Conservation (phyloP, 2,888 invertebrate species). For the Tortrix viridana region DNA sequence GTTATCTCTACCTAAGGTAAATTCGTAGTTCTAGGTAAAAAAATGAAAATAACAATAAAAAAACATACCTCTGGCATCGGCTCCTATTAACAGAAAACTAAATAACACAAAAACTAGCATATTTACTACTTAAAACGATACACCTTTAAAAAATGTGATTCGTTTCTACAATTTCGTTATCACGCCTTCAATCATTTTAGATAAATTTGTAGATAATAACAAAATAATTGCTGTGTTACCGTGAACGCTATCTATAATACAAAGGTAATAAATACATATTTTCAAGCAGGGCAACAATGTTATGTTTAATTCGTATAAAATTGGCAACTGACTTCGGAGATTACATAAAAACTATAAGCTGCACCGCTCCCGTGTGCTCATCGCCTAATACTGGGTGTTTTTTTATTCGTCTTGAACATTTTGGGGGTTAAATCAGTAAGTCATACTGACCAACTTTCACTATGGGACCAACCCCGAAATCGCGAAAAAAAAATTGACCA, state of each 20-base stretch:
- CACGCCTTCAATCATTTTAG: constrained; percentile 4
- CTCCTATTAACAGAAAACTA: constrained; percentile 18
- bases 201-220: constrained; percentile 20
- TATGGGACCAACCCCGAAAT: too few relatives aligned
- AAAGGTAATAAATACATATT: neutral
- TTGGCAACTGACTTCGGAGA: too few relatives aligned
- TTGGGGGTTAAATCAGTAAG: too few relatives aligned
- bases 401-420: too few relatives aligned
- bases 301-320: neutral
- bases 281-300: neutral
- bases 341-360: too few relatives aligned
- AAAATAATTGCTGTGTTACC: constrained; percentile 8
- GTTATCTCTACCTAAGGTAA: neutral
- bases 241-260: constrained; percentile 2
- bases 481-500: too few relatives aligned
- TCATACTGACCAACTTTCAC: too few relatives aligned
- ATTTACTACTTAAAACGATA: neutral
- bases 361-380: too few relatives aligned
- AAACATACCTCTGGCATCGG: constrained; percentile 27
- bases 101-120: constrained; percentile 29
- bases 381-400: too few relatives aligned
- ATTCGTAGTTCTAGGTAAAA: neutral
- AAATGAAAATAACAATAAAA: too few relatives aligned
- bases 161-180: constrained; percentile 7
- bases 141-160: constrained; percentile 1